Evolutionary conservation across 2,113 vertebrate genomes (phyloP).

Genomic region (Puntigrus tetrazona): DNA sequence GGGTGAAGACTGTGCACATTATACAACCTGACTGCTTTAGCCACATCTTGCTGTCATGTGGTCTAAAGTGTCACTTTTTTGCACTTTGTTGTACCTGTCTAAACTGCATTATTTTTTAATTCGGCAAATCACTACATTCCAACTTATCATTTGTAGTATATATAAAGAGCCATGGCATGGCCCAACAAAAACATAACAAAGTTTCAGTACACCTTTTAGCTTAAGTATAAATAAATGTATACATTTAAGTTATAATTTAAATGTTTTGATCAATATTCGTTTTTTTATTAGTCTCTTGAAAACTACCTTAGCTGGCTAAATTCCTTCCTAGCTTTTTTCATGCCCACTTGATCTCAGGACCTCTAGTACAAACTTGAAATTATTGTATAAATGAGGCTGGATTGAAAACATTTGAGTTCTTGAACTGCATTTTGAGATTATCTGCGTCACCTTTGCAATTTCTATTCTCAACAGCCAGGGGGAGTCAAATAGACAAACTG

Average conservation of each 20-base stretch:
- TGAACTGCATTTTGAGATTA: not conserved
- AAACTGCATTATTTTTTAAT: too few species aligned
- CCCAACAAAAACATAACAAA: not conserved
- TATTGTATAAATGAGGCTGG: not conserved
- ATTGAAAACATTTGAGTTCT: not conserved
- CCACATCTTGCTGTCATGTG: constrained; percentile 7
- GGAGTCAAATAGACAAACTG: not conserved
- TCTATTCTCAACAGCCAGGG: not conserved
- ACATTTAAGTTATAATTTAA: too few species aligned
- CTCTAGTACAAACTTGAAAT: not conserved
- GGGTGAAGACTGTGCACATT: not conserved
- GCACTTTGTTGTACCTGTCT: too few species aligned
- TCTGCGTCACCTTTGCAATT: not conserved
- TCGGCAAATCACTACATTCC: too few species aligned
- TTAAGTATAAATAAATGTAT: too few species aligned
- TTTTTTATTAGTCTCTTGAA: too few species aligned
- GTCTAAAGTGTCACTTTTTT: not conserved
- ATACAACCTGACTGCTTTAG: not conserved
- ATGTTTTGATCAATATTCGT: too few species aligned
- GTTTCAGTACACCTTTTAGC: too few species aligned
- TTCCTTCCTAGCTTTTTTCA: too few species aligned
- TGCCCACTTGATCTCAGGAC: not conserved
- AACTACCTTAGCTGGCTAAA: too few species aligned
- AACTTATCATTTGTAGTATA: not conserved
- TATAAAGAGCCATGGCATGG: not conserved